Conservation (phyloP, 2,113 vertebrate species). For the Calypte anna region DNA sequence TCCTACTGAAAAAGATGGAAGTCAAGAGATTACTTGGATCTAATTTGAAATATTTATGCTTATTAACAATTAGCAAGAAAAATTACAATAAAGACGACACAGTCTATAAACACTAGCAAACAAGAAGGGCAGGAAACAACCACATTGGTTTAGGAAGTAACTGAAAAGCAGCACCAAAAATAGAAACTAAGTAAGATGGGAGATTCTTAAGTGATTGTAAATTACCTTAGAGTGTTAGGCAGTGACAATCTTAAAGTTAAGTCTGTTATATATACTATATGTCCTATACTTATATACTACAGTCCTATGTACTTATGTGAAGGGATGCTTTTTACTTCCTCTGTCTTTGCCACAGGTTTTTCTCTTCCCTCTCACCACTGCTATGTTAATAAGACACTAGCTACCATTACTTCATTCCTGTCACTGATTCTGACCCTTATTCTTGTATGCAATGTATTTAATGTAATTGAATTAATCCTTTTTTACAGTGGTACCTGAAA, state of each 20-base stretch:
- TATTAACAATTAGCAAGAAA: neutral
- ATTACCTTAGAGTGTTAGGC: neutral
- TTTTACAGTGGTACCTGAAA: conserved; percentile 32
- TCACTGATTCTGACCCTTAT: neutral
- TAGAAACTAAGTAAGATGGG: neutral
- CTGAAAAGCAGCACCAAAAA: neutral
- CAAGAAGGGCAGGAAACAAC: neutral
- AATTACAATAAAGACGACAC: neutral
- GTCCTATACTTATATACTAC: too few relatives aligned
- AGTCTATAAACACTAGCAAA: neutral
- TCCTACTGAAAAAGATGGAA: neutral
- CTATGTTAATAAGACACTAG: neutral
- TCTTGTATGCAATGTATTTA: neutral
- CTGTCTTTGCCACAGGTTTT: neutral
- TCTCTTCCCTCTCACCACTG: neutral
- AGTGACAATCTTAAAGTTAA: neutral
- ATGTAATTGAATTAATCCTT: conserved; percentile 28
- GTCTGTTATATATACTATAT: too few relatives aligned
- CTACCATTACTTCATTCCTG: neutral
- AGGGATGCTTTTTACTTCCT: neutral
- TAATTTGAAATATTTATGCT: neutral
- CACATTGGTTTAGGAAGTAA: neutral
- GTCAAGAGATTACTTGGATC: neutral
- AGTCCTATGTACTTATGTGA: neutral
- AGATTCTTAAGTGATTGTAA: neutral